Percentiles rank a stretch among this genome's conserved stretches.
phyloP scores from a whole-genome alignment of 2,113 vertebrate genomes.

The Okapia johnstoni region DNA sequence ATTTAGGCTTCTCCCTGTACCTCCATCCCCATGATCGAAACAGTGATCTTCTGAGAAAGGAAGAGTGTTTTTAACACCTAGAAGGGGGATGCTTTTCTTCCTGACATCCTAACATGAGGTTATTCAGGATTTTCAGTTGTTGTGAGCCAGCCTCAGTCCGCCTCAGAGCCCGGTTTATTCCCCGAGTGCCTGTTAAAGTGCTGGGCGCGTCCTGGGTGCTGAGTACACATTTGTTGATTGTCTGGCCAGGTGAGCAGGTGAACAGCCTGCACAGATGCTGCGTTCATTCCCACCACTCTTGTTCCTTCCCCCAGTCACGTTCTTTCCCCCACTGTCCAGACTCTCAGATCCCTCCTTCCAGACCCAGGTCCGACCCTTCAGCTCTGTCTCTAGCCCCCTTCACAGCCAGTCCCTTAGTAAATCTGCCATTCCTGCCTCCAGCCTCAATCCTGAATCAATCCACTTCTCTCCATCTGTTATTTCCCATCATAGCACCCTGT shows the following conservation, averaged over 20 bases:
- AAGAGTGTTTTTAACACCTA: neutral
- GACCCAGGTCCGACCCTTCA: neutral
- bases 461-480: neutral
- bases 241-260: neutral
- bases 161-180: neutral
- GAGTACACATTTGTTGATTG: too few relatives aligned
- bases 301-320: neutral
- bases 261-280: fast-evolving
- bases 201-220: neutral
- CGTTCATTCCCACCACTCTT: fast-evolving
- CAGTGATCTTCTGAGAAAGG: constrained; percentile 11
- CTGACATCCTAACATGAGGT: neutral
- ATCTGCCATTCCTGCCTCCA: neutral
- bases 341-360: fast-evolving
- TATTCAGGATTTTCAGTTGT: neutral
- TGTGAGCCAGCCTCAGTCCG: neutral
- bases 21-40: constrained; percentile 29
- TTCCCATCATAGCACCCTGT: neutral
- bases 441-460: neutral
- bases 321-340: neutral
- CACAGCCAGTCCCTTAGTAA: fast-evolving
- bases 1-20: constrained; percentile 9
- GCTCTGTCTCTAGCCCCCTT: neutral
- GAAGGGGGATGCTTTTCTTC: constrained; percentile 32
- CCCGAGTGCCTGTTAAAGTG: neutral